Evolutionary conservation across 2,113 vertebrate genomes (phyloP), one percentile per base, ranked within the genome.

Genomic region (Sakesphorus luctuosus): DNA sequence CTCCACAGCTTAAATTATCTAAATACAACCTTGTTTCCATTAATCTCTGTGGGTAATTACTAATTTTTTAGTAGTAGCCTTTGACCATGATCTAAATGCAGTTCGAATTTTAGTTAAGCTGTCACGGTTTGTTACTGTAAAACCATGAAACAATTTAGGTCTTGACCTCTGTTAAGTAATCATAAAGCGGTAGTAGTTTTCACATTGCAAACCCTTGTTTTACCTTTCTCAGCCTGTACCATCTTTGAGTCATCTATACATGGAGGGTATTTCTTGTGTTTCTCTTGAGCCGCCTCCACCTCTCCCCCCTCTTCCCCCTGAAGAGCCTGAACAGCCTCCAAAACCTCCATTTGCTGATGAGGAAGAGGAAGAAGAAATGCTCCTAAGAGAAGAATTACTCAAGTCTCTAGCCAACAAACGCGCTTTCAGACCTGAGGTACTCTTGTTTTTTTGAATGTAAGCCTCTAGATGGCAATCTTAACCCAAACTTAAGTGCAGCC

Each of bases 281-380:
- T 95, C 97, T 71, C 92, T 98, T n/a, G 95, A 98, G 11, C 91
- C 95, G 1, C 97, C 96, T 55, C 99, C 99, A 8, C 99, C 98
- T 3, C 98, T 99, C 21, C 99, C 99, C 6, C 99, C 99, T 23
- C 98, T 98, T 40, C 99, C 99, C 10, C 98, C 98, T 4, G 99
- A 99, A 36, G 99, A 99, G 31, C 97, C 97, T 13, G 99, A 99
- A 56, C 99, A 98, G 31, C 99, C 99, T 26, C 99, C 99, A 26
- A 99, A 99, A 73, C 99, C 99, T 46, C 99, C 99, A 0, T 99
- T 99, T 94, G 99, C 99, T 26, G 99, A 99, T 88, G 99, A 99
- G 55, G 99, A 99, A 46, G 99, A 99, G 77, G 99, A 99, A 67
- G 99, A 99, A 96, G 99, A 99, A 98, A 99, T 99, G 99, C 98